A percentile compares a stretch with the other conserved stretches of the same genome.
phyloP scores from a whole-genome alignment of 2,797 vertebrate species.

The Aselliscus stoliczkanus region DNA sequence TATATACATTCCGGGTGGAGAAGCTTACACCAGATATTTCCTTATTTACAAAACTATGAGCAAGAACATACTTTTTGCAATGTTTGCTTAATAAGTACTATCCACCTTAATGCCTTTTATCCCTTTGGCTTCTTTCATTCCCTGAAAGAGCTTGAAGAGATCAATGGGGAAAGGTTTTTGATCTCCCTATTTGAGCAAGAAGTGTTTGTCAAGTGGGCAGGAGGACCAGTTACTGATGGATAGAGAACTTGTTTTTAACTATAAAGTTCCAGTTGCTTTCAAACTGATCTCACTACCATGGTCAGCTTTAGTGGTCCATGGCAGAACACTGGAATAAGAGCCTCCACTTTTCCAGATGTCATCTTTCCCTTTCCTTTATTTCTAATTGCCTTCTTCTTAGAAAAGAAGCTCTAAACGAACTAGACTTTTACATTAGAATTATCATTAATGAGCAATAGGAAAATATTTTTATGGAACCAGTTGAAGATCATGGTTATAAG shows the following conservation, averaged over 20 bases:
- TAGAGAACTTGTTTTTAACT: constrained; percentile 23
- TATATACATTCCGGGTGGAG: constrained; percentile 60
- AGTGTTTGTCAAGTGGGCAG: constrained; percentile 32
- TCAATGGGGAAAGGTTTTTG: constrained; percentile 57
- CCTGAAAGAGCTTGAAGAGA: constrained; percentile 47
- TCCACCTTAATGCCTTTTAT: constrained; percentile 48
- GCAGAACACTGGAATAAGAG: neutral
- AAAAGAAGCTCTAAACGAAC: neutral
- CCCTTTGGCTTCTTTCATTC: constrained; percentile 57
- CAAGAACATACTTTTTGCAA: constrained; percentile 47
- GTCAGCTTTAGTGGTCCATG: neutral
- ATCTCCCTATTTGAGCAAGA: constrained; percentile 34
- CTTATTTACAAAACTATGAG: constrained; percentile 61
- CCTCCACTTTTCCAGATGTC: neutral
- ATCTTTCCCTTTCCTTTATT: neutral
- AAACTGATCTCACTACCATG: neutral
- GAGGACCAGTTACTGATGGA: neutral
- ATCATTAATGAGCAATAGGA: neutral
- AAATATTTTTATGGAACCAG: neutral
- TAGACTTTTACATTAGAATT: neutral
- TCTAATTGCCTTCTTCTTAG: neutral
- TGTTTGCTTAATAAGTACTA: constrained; percentile 40
- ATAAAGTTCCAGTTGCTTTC: constrained; percentile 10
- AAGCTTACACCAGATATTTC: constrained; percentile 27
- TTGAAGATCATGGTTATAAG: neutral